These are phyloP conservation scores for Athalia cordata DNA, from an alignment of 2,888 invertebrate genomes.

Conservation along the genomic window DNA sequence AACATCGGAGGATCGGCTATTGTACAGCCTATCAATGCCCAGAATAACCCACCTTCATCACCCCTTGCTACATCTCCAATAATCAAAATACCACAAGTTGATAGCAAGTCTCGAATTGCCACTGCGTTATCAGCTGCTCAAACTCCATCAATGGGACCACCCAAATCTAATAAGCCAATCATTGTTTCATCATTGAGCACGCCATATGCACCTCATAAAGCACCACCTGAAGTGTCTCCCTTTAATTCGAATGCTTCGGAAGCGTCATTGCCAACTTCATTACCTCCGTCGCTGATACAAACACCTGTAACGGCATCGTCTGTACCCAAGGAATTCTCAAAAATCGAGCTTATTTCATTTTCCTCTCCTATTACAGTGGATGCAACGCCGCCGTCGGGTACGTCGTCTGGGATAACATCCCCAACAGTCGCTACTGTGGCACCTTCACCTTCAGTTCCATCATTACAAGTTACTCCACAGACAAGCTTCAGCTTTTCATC, in stretches of 20 bases:
- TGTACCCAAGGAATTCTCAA: not conserved
- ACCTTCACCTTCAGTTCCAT: not conserved
- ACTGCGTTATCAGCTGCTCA: conserved; percentile 2
- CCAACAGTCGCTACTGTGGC: not conserved
- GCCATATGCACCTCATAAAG: not conserved
- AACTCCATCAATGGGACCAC: conserved; percentile 9
- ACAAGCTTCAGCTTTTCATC: conserved; percentile 40
- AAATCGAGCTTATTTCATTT: conserved; percentile 3
- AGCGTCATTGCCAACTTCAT: not conserved
- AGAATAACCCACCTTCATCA: conserved; percentile 1
- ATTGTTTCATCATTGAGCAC: conserved; percentile 29
- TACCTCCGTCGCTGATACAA: conserved; percentile 7
- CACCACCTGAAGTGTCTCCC: conserved; percentile 22
- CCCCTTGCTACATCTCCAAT: not conserved
- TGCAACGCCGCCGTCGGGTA: not conserved
- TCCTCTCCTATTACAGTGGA: conserved; percentile 18
- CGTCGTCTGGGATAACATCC: not conserved
- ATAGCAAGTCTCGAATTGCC: conserved; percentile 23
- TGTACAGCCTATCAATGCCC: conserved; percentile 26
- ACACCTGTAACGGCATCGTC: not conserved
- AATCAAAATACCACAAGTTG: conserved; percentile 28
- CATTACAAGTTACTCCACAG: conserved; percentile 1
- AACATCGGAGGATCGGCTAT: conserved; percentile 59
- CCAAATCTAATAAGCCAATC: conserved; percentile 2
- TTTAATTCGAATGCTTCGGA: conserved; percentile 1